These are phyloP conservation scores for Cyprinella venusta DNA, from an alignment of 2,797 vertebrate genomes.

Conservation along the genomic window DNA sequence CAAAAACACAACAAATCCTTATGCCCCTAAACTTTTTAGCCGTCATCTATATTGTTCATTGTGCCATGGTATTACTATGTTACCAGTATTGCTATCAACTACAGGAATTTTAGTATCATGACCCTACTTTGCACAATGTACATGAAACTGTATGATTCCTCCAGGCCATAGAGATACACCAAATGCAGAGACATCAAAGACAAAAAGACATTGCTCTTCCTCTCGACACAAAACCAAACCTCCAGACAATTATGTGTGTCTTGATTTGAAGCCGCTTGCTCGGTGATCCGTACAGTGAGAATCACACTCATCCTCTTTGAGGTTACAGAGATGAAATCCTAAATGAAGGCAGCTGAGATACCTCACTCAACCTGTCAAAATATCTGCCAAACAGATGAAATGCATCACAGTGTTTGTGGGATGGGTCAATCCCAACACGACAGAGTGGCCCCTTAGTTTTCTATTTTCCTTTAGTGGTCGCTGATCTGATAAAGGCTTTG, in stretches of 20 bases:
- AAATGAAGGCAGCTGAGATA: constrained; percentile 22
- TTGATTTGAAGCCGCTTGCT: constrained; percentile 1
- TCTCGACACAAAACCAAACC: neutral
- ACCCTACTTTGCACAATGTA: neutral
- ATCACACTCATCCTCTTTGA: constrained; percentile 11
- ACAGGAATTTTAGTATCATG: neutral
- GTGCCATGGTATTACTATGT: neutral
- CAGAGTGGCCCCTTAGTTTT: constrained; percentile 48
- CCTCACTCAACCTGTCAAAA: constrained; percentile 35
- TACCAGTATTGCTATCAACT: neutral
- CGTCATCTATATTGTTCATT: neutral
- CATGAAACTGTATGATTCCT: neutral
- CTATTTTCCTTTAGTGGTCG: constrained; percentile 33
- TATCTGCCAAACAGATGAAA: neutral
- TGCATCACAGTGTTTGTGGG: constrained; percentile 22
- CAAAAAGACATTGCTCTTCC: neutral
- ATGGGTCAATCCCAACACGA: constrained; percentile 41
- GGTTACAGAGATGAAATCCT: constrained; percentile 15
- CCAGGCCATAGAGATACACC: neutral
- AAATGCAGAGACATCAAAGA: neutral
- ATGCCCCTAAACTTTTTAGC: neutral
- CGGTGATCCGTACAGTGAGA: neutral
- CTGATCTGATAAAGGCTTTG: constrained; percentile 51
- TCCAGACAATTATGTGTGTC: neutral
- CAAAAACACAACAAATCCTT: neutral